Evolutionary conservation across 2,113 vertebrate species (phyloP).

Genomic region (Rhineura floridana): DNA sequence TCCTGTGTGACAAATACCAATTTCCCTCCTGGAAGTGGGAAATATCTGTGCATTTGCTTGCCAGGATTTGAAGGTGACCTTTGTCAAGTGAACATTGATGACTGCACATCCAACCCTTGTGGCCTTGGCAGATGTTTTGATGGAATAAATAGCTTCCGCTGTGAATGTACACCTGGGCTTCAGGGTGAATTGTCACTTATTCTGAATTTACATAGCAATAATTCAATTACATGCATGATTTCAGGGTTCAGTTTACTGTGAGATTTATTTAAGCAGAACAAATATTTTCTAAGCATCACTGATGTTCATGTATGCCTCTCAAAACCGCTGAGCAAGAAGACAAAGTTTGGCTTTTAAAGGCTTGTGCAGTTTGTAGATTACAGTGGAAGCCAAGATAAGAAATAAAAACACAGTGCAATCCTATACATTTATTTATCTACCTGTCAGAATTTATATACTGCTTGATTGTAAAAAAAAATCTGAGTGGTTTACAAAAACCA

Average conservation of each 20-base stretch:
- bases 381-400: background rate
- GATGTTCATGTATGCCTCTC: background rate
- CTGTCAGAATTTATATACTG: too few relatives aligned
- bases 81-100: slow-evolving; percentile 80
- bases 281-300: background rate
- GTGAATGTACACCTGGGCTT: slow-evolving; percentile 82
- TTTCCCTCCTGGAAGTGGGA: slow-evolving; percentile 78
- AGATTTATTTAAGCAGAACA: slow-evolving; percentile 2
- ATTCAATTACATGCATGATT: slow-evolving; percentile 11
- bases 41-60: slow-evolving; percentile 81
- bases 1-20: slow-evolving; percentile 79
- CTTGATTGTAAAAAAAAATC: too few relatives aligned
- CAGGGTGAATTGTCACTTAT: slow-evolving; percentile 75
- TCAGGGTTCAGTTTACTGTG: background rate
- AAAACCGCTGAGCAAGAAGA: background rate
- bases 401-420: background rate
- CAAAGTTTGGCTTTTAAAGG: background rate
- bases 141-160: slow-evolving; percentile 80
- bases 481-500: background rate
- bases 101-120: slow-evolving; percentile 85
- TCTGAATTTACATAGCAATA: slow-evolving; percentile 10
- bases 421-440: too few relatives aligned
- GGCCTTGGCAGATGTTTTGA: slow-evolving; percentile 81
- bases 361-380: background rate
- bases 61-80: slow-evolving; percentile 79